These are phyloP conservation scores for Patella depressa DNA, from an alignment of 2,888 invertebrate genomes.

Conservation along the genomic window DNA sequence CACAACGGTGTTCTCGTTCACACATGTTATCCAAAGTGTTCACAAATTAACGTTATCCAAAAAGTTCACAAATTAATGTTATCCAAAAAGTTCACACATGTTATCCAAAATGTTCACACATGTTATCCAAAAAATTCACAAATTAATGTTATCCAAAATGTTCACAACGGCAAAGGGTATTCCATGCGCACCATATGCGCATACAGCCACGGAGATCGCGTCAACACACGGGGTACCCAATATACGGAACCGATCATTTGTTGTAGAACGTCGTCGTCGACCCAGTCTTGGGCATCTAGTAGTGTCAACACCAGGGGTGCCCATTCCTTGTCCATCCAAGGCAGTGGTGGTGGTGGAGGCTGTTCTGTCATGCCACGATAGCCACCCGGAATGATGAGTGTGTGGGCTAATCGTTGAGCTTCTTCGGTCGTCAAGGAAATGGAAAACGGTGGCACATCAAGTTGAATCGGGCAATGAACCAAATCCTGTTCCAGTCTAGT, in stretches of 20 bases:
- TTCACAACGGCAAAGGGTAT: background rate
- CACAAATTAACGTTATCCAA: background rate
- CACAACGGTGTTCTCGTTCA: background rate
- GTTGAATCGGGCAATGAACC: too few relatives aligned
- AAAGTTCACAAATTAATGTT: background rate
- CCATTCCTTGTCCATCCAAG: background rate
- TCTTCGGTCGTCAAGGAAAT: too few relatives aligned
- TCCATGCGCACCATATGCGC: too few relatives aligned
- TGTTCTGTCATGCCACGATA: background rate
- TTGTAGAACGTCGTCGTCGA: background rate
- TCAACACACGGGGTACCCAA: background rate
- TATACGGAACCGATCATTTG: background rate
- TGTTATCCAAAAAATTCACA: background rate
- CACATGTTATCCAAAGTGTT: background rate
- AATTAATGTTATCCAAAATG: background rate
- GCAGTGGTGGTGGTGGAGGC: background rate
- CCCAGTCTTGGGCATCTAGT: background rate
- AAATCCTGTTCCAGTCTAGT: too few relatives aligned
- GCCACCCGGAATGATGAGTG: background rate
- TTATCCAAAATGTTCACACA: background rate
- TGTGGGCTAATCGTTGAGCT: background rate
- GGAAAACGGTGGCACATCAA: too few relatives aligned
- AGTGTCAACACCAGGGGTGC: background rate
- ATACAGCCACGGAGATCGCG: background rate
- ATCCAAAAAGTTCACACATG: background rate